phyloP scores from a whole-genome alignment of 2,888 invertebrate species.

The Drosophila diplacantha region DNA sequence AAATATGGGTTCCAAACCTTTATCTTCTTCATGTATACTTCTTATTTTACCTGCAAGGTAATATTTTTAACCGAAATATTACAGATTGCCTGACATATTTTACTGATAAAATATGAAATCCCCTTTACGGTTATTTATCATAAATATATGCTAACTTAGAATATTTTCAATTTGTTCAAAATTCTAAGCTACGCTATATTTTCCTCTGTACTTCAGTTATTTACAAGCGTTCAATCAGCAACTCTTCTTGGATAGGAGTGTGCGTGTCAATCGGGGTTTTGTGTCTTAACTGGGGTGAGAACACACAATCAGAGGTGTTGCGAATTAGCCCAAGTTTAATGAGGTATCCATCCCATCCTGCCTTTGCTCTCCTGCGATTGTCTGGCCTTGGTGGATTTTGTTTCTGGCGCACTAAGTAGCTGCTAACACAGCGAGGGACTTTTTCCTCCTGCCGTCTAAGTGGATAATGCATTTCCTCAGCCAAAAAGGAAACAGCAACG shows the following conservation, averaged over 20 bases:
- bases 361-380: conserved; percentile 11
- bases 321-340: conserved; percentile 58
- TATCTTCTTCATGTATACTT: no score
- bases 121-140: background rate
- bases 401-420: conserved; percentile 58
- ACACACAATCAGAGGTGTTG: conserved; percentile 57
- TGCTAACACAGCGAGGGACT: conserved; percentile 49
- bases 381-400: conserved; percentile 41
- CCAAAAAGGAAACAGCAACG: conserved; percentile 37
- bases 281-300: conserved; percentile 26
- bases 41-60: no score
- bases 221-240: conserved; percentile 13
- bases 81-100: no score
- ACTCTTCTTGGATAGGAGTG: conserved; percentile 6
- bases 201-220: conserved; percentile 1
- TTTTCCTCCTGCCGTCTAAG: conserved; percentile 53
- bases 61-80: no score
- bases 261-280: conserved; percentile 56
- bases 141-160: background rate
- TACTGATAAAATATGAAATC: no score
- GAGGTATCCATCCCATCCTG: conserved; percentile 33
- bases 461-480: conserved; percentile 68
- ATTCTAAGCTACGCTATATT: background rate
- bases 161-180: no score
- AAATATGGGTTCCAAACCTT: no score